Evolutionary conservation across 1,140 invertebrate genomes (phyloP).

Genomic region (Battus philenor): DNA sequence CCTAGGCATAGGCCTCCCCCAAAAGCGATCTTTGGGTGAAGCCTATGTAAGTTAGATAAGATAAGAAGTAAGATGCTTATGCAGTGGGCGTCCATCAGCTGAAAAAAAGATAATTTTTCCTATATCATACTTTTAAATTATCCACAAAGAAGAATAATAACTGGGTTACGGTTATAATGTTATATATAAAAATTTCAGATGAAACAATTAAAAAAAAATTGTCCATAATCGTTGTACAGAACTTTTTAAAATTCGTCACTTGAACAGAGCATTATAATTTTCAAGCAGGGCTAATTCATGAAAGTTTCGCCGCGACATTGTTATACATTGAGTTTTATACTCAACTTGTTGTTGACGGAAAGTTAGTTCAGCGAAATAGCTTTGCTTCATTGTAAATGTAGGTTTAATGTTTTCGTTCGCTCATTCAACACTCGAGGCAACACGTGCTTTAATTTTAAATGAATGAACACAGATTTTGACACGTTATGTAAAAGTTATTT

Average conservation of each 20-base stretch:
- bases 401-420: slow-evolving; percentile 7
- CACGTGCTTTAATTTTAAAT: slow-evolving; percentile 10
- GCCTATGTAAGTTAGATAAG: too few relatives aligned
- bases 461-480: too few relatives aligned
- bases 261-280: slow-evolving; percentile 5
- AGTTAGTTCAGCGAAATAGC: slow-evolving; percentile 1
- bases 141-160: too few relatives aligned
- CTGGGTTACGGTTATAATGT: not conserved
- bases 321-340: slow-evolving; percentile 8
- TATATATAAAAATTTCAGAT: too few relatives aligned
- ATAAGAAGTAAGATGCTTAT: too few relatives aligned
- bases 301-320: slow-evolving; percentile 10
- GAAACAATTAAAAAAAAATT: too few relatives aligned
- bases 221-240: not conserved
- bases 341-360: slow-evolving; percentile 8
- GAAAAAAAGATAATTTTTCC: too few relatives aligned
- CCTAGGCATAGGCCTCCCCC: too few relatives aligned
- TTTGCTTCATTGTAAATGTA: slow-evolving; percentile 10
- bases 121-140: too few relatives aligned
- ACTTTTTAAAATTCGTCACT: slow-evolving; percentile 2
- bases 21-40: too few relatives aligned
- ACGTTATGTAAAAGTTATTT: too few relatives aligned
- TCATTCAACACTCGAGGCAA: slow-evolving; percentile 5
- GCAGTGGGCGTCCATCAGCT: too few relatives aligned
- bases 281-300: slow-evolving; percentile 5